Evolutionary conservation across 2,113 vertebrate genomes (phyloP), one percentile per base, ranked within the genome.

Genomic region (Phasianus colchicus): DNA sequence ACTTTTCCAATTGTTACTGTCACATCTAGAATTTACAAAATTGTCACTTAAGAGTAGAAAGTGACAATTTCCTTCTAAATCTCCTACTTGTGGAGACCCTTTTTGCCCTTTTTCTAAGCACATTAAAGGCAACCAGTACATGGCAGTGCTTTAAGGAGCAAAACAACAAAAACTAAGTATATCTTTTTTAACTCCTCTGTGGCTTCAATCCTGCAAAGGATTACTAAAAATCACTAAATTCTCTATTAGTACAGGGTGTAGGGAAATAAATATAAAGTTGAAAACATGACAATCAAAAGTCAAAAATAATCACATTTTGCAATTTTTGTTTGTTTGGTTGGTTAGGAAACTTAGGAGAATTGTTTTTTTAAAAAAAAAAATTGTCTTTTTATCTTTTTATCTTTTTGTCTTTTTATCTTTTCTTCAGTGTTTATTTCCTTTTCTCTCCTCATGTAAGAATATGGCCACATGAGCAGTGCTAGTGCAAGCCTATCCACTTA

Each of bases 1-100:
- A 8, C 86, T 76, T 80, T 91, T 86, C 52, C 25, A 3, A 75
- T 92, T 94, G 84, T 84, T 94, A 81, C 71, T 93, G 79, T 90
- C 92, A 76, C 87, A 79, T 78, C 58, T 69, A 75, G 78, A 94
- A 91, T 95, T 90, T 86, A 93, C 61, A 54, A 70, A 96, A 90
- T 87, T 92, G 89, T 80, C 86, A 76, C 74, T 93, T 82, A 48
- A 45, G 70, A 69, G 73, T 30, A 83, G 76, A 89, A 88, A 88
- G 92, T 63, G 83, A 73, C 78, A 90, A 89, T 93, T 94, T 94
- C 72, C 67, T 69, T 94, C 25, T 40, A 73, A 94, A 78, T 76
- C 90, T 58, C 24, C 65, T 45, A 16, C n/a, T 48, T 64, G 64
- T 5, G 0, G 66, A 40, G 75, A 83, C 74, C 69, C 45, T 40